phyloP scores from a whole-genome alignment of 1,140 invertebrate genomes.

The Cherax quadricarinatus region DNA sequence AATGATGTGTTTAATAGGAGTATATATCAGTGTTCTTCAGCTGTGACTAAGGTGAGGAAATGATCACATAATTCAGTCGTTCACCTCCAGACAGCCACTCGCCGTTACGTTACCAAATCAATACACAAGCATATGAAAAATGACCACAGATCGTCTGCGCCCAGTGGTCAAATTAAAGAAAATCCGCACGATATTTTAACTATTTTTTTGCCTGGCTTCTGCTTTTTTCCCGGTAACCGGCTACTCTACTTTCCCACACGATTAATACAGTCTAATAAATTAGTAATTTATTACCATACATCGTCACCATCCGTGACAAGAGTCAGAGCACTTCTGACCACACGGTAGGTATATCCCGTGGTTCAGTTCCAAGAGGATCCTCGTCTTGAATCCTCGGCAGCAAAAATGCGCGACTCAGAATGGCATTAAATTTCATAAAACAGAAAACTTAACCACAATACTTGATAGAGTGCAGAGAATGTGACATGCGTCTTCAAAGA shows the following conservation, averaged over 20 bases:
- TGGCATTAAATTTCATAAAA: neutral
- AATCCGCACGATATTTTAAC: slow-evolving; percentile 20
- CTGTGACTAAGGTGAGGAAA: no score
- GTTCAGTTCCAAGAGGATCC: no score
- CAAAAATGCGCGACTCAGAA: no score
- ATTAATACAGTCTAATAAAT: neutral
- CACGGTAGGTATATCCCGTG: no score
- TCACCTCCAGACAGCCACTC: neutral
- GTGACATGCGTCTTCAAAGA: no score
- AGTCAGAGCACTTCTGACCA: no score
- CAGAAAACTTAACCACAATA: no score
- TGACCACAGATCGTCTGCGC: neutral
- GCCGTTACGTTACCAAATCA: neutral
- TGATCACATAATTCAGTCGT: neutral
- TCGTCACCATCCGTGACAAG: neutral
- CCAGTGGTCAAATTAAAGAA: slow-evolving; percentile 22
- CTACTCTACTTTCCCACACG: neutral
- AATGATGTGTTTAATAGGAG: no score
- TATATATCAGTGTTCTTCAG: no score
- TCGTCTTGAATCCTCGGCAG: no score
- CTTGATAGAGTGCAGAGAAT: no score
- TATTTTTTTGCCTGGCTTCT: neutral
- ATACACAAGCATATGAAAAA: neutral
- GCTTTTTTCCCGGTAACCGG: neutral
- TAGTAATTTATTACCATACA: neutral